Evolutionary conservation across 2,888 invertebrate species (phyloP).

Genomic region (Margaritifera margaritifera): DNA sequence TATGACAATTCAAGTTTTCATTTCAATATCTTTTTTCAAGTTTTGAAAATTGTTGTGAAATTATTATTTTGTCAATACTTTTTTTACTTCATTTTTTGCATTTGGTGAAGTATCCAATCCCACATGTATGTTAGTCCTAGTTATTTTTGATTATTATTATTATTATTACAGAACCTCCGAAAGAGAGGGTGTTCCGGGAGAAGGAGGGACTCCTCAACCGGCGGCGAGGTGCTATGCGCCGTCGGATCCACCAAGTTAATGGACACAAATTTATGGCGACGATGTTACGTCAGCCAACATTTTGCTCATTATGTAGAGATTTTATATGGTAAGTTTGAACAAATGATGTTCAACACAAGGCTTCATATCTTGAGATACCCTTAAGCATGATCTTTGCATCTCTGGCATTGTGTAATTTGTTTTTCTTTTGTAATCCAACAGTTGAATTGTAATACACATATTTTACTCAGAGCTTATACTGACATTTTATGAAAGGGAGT

Average conservation of each 20-base stretch:
- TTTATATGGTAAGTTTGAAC: slow-evolving; percentile 91
- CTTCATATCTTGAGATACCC: background rate
- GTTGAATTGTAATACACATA: too few species aligned
- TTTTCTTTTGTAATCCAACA: background rate
- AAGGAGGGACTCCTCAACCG: slow-evolving; percentile 90
- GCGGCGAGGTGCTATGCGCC: slow-evolving; percentile 96
- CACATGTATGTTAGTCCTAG: background rate
- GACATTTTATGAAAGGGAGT: too few species aligned
- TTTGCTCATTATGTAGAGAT: slow-evolving; percentile 99
- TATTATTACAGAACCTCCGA: slow-evolving; percentile 42
- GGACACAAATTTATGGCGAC: slow-evolving; percentile 99
- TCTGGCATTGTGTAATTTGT: background rate
- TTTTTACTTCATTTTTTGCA: too few species aligned
- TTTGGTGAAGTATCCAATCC: too few species aligned
- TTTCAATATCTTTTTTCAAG: too few species aligned
- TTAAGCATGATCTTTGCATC: background rate
- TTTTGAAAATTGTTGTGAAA: too few species aligned
- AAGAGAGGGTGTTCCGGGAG: slow-evolving; percentile 89
- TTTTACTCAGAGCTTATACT: too few species aligned
- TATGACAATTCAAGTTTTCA: too few species aligned
- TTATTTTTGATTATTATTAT: background rate
- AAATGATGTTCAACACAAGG: background rate
- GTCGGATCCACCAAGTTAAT: slow-evolving; percentile 95
- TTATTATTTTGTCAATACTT: too few species aligned
- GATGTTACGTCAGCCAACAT: slow-evolving; percentile 97